Evolutionary conservation across 2,113 vertebrate genomes (phyloP), one percentile per base, ranked within the genome.

Genomic region (Heterotis niloticus): DNA sequence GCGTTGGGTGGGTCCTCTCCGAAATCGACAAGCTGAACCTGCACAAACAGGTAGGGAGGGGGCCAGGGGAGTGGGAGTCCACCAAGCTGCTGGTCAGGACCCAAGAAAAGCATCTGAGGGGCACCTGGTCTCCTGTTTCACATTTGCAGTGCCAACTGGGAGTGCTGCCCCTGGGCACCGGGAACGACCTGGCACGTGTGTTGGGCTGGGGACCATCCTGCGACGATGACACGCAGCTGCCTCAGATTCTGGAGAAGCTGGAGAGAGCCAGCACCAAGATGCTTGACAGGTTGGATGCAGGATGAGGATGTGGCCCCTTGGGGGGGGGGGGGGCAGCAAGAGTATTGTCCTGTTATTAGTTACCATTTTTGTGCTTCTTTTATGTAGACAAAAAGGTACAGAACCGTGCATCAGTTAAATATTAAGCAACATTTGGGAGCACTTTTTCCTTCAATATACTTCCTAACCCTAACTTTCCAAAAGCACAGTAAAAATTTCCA

Each of bases 211-310:
- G 97, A 70, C 95, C 94, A 0, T 96, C 97, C 0, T 98, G 96
- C 69, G 97, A 99, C 10, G 97, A 99, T 4, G 97, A 99, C 82
- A 95, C 97, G 0, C 97, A 99, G 66, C 94, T 99, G 82, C 97
- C 97, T 56, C 97, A 98, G 89, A 96, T 96, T 79, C 87, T 99
- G 82, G 97, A 98, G 89, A 99, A 99, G 86, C 86, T 99, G 79
- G 97, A 99, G 90, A 87, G 97, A 78, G 97, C 97, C 86, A 99
- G 97, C 84, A 99, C 97, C 0, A 99, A 99, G 90, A 99, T 99
- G 97, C 80, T 99, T 84, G 97, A 99, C 92, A 95, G 95, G 95
- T 96, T 29, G 74, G 23, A 16, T 20, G 51, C 44, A 44, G 34
- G 34, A 44, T 44, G 7, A 29, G 10, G 66, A 4, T 0, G 10